A percentile compares a stretch with the other conserved stretches of the same genome.
phyloP scores from a whole-genome alignment of 2,888 invertebrate species.

The Byasa hedistus region DNA sequence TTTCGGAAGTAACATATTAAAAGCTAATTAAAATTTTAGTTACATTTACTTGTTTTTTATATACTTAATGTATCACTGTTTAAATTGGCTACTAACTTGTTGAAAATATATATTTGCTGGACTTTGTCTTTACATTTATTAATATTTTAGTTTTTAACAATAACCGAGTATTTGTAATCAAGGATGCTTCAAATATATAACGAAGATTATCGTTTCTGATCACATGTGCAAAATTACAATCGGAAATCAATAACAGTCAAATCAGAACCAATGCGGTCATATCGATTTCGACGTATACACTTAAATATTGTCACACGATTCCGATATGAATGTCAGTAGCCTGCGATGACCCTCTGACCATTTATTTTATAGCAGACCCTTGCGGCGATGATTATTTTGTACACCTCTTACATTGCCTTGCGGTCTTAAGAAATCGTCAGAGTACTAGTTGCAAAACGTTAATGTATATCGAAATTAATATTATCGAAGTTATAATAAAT shows the following conservation, averaged over 20 bases:
- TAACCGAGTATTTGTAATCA: too few relatives aligned
- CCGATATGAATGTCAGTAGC: conserved; percentile 41
- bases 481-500: conserved; percentile 51
- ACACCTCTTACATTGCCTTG: conserved; percentile 21
- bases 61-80: too few relatives aligned
- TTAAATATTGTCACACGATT: conserved; percentile 53
- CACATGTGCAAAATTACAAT: conserved; percentile 31
- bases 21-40: too few relatives aligned
- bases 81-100: too few relatives aligned
- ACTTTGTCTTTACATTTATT: too few relatives aligned
- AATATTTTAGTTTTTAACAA: too few relatives aligned
- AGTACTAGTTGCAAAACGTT: conserved; percentile 29
- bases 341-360: conserved; percentile 43
- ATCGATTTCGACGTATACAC: conserved; percentile 44
- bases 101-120: too few relatives aligned
- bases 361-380: conserved; percentile 35
- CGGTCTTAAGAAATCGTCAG: background rate
- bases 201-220: conserved; percentile 17
- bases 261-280: conserved; percentile 43
- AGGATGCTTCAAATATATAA: background rate
- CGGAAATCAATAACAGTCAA: conserved; percentile 46
- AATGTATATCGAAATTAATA: conserved; percentile 42
- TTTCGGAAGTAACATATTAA: too few relatives aligned
- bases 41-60: too few relatives aligned
- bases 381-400: conserved; percentile 36